Percentiles rank a stretch among this genome's conserved stretches.
phyloP scores from a whole-genome alignment of 2,113 vertebrate genomes.

The Aspiorhynchus laticeps region DNA sequence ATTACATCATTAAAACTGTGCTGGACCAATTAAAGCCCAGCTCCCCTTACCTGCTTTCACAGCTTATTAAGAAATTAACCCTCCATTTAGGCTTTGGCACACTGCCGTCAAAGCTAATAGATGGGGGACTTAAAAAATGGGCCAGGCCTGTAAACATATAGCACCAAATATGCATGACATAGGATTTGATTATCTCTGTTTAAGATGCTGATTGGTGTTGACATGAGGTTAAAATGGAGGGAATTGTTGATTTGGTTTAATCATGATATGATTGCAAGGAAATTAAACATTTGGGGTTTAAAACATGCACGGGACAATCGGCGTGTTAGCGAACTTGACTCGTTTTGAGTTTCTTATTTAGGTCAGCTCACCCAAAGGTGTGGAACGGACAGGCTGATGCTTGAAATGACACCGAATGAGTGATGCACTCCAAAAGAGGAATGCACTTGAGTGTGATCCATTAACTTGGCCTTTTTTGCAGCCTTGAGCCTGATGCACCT shows the following conservation, averaged over 20 bases:
- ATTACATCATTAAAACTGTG: constrained; percentile 57
- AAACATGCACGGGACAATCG: constrained; percentile 18
- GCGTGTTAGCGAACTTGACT: background rate
- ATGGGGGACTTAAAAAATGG: constrained; percentile 29
- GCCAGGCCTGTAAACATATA: constrained; percentile 53
- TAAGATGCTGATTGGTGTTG: constrained; percentile 75
- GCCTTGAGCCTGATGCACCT: constrained; percentile 67
- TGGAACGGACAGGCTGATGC: constrained; percentile 20
- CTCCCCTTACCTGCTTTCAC: constrained; percentile 60
- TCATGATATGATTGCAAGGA: constrained; percentile 63
- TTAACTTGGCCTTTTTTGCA: constrained; percentile 63
- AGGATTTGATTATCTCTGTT: constrained; percentile 63
- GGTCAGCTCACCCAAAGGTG: constrained; percentile 19
- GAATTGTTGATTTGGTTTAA: constrained; percentile 72
- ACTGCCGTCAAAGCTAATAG: constrained; percentile 54
- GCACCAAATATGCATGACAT: constrained; percentile 53
- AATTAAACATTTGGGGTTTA: constrained; percentile 53
- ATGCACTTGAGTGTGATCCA: constrained; percentile 69
- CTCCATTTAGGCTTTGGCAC: constrained; percentile 59
- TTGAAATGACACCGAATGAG: constrained; percentile 37
- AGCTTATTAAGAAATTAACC: constrained; percentile 61
- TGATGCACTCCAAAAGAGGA: constrained; percentile 44
- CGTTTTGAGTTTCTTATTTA: background rate
- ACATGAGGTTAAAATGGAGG: constrained; percentile 73
- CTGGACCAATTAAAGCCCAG: constrained; percentile 55